Conservation (phyloP, 2,797 vertebrate species). For the Etheostoma perlongum region DNA sequence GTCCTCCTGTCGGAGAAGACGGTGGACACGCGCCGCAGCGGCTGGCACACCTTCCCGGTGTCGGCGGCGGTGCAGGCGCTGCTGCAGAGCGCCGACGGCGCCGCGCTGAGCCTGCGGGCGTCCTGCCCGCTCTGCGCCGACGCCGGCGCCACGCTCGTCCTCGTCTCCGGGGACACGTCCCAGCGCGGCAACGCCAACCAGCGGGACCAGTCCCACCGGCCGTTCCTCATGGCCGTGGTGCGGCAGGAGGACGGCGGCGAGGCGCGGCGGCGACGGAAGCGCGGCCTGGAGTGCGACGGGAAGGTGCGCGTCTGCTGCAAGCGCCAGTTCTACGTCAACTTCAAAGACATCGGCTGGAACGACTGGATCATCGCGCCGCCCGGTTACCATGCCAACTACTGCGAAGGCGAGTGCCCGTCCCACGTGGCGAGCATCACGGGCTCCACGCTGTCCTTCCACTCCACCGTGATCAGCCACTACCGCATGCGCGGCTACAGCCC, state of each 20-base stretch:
- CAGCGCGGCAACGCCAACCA: conserved; percentile 81
- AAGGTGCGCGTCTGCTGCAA: conserved; percentile 98
- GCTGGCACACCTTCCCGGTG: conserved; percentile 95
- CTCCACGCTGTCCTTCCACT: conserved; percentile 95
- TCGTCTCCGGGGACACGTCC: conserved; percentile 76
- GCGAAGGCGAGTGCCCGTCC: conserved; percentile 96
- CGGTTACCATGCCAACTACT: conserved; percentile 98
- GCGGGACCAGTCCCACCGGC: conserved; percentile 94
- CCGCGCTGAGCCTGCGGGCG: conserved; percentile 87
- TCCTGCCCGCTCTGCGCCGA: conserved; percentile 92
- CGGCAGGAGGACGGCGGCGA: conserved; percentile 87
- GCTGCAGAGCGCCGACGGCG: conserved; percentile 82
- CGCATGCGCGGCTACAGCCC: conserved; percentile 95
- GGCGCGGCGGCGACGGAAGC: conserved; percentile 86
- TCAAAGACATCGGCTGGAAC: conserved; percentile 99
- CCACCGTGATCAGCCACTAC: conserved; percentile 98
- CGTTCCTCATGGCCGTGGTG: conserved; percentile 96
- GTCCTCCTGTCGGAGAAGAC: conserved; percentile 90
- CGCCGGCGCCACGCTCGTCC: conserved; percentile 87
- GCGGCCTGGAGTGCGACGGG: conserved; percentile 96
- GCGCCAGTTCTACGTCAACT: conserved; percentile 96
- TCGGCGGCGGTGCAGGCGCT: conserved; percentile 90
- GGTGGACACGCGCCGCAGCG: conserved; percentile 94
- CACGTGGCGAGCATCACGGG: conserved; percentile 94
- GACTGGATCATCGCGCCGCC: conserved; percentile 99